Evolutionary conservation across 2,797 vertebrate species (phyloP).

Genomic region (Parambassis ranga): DNA sequence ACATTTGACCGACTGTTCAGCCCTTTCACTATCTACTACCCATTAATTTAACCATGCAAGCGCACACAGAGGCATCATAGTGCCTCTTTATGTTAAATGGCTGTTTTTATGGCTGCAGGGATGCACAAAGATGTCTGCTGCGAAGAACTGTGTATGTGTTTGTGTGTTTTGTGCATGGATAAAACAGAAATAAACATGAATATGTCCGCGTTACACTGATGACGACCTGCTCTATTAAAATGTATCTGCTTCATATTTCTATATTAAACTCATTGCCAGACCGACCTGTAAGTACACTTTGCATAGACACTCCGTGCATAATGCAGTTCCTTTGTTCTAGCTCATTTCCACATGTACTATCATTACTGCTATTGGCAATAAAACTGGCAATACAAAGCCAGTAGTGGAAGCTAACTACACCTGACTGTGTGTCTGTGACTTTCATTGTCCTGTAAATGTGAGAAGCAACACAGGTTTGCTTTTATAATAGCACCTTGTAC

Average conservation of each 20-base stretch:
- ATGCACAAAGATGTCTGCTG: conserved; percentile 37
- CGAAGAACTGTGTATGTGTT: conserved; percentile 27
- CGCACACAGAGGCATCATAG: conserved; percentile 62
- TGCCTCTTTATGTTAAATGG: conserved; percentile 69
- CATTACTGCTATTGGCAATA: conserved; percentile 59
- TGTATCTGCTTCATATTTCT: conserved; percentile 25
- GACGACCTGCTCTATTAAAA: conserved; percentile 32
- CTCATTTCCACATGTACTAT: conserved; percentile 43
- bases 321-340: conserved; percentile 47
- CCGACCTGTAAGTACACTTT: conserved; percentile 31
- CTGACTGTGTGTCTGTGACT: conserved; percentile 31
- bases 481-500: conserved; percentile 43
- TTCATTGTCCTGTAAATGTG: conserved; percentile 69
- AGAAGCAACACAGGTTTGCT: conserved; percentile 37
- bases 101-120: conserved; percentile 53
- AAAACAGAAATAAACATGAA: conserved; percentile 25
- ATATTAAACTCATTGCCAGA: conserved; percentile 27
- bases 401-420: conserved; percentile 34
- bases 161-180: conserved; percentile 32
- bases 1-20: conserved; percentile 72
- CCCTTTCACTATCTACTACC: conserved; percentile 67
- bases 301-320: conserved; percentile 26
- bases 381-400: conserved; percentile 56
- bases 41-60: conserved; percentile 65
- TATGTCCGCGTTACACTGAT: conserved; percentile 29